Percentiles rank a stretch among this genome's conserved stretches.
Evolutionary conservation across 1,140 invertebrate genomes (phyloP).

Genomic region (Pseudomyrmex concolor): DNA sequence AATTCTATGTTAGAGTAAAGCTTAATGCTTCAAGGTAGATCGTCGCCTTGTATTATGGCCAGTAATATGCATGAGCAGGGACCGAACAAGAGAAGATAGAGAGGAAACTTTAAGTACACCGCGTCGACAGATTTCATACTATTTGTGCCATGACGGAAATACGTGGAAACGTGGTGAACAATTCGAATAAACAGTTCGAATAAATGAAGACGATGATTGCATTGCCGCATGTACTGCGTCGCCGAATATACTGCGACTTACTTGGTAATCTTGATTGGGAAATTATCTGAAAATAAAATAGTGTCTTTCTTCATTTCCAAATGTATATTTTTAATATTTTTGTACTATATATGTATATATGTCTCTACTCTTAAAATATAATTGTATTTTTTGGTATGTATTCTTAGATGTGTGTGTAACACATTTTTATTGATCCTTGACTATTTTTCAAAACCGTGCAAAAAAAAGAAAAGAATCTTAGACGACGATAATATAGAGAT

Average conservation of each 20-base stretch:
- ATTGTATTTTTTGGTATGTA: background rate
- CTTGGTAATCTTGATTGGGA: too few species aligned
- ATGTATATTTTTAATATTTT: background rate
- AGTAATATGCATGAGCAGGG: background rate
- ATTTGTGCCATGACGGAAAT: constrained; percentile 40
- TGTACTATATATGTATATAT: background rate
- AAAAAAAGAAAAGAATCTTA: background rate
- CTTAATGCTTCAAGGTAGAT: background rate
- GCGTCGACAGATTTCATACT: constrained; percentile 58
- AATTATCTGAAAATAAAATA: too few species aligned
- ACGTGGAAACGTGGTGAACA: constrained; percentile 3
- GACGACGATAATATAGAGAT: background rate
- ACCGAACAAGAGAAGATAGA: constrained; percentile 51
- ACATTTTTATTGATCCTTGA: background rate
- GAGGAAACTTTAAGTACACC: constrained; percentile 14
- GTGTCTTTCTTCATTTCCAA: background rate
- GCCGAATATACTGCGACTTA: too few species aligned
- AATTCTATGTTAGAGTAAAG: background rate
- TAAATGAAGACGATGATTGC: background rate
- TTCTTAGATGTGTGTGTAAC: background rate
- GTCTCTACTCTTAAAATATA: background rate
- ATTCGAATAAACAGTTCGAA: background rate
- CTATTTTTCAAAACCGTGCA: background rate
- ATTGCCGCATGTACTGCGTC: too few species aligned
- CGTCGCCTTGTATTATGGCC: too few species aligned